Evolutionary conservation across 2,888 invertebrate species (phyloP).

Genomic region (Autographa pulchrina): DNA sequence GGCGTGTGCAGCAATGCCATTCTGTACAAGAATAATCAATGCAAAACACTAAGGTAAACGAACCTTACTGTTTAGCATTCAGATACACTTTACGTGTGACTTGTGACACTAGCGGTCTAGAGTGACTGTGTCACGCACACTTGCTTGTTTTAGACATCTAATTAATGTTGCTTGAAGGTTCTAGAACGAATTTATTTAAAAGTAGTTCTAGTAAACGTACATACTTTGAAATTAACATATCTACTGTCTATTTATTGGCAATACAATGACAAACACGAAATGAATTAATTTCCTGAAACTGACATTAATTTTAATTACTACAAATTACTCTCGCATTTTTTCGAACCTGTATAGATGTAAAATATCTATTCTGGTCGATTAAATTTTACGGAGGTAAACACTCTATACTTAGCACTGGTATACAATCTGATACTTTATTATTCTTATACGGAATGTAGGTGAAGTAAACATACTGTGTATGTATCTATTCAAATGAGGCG

Average conservation of each 20-base stretch:
- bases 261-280: conserved; percentile 30
- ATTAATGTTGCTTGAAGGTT: not conserved
- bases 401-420: conserved; percentile 36
- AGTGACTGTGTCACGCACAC: conserved; percentile 38
- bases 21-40: conserved; percentile 67
- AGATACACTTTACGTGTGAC: conserved; percentile 51
- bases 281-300: conserved; percentile 34
- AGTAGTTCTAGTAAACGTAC: no score
- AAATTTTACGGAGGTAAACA: conserved; percentile 44
- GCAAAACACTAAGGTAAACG: conserved; percentile 68
- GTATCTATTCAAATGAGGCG: conserved; percentile 52
- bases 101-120: conserved; percentile 27
- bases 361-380: conserved; percentile 23
- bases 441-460: conserved; percentile 38
- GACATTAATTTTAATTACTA: conserved; percentile 40
- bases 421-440: conserved; percentile 39
- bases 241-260: conserved; percentile 24
- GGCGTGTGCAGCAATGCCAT: conserved; percentile 67
- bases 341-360: conserved; percentile 32
- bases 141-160: conserved; percentile 1
- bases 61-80: conserved; percentile 64
- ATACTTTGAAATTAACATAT: no score
- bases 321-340: conserved; percentile 16
- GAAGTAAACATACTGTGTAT: conserved; percentile 37
- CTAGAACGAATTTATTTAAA: not conserved